Base-by-base conservation (phyloP, 1,140 invertebrate genomes). In the Drosophila simulans region DNA sequence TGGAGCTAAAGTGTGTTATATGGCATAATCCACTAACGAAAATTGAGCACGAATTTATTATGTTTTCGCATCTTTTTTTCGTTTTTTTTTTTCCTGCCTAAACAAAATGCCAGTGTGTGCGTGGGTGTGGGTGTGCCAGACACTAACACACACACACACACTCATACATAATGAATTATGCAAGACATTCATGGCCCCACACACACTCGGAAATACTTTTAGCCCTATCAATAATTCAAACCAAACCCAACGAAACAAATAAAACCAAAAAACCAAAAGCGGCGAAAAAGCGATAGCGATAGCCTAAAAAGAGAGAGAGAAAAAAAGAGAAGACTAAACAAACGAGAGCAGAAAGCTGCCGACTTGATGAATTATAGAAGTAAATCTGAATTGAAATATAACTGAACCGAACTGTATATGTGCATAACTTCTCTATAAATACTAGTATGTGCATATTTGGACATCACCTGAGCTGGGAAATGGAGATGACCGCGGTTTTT, bases 1-100 rank as follows among this genome's bases (percentile, higher is more conserved):
- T 60, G 60, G 58, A 77, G 79, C 78, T 60, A 86, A 88, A 86
- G 82, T 86, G 83, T 86, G 83, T 86, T 88, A 88, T 86, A 86
- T 86, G 80, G 83, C 80, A 89, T 88, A 88, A 88, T 88, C 83
- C 84, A 89, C 83, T 88, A 88, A 89, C 84, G 85, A 84, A 88
- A 88, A 88, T 88, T 88, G 83, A 84, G 83, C 80, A 80, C 71
- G 80, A 88, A 88, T 89, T 88, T 88, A 88, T 88, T 89, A 88
- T 88, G 83, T 85, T 86, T 82, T 88, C 66, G 64, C 51, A 70
- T 70, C 0, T 13, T 39, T 39, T 39, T 39, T 39, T 70, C 8
- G 1, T 1, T 37, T 37, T 37, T 37, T 37, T 37, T 37, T 12
- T 73, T 63, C 43, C 37, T 78, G 82, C 82, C 82, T 82, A 88